Conservation (phyloP, 2,797 vertebrate genomes). For the Choloepus didactylus region DNA sequence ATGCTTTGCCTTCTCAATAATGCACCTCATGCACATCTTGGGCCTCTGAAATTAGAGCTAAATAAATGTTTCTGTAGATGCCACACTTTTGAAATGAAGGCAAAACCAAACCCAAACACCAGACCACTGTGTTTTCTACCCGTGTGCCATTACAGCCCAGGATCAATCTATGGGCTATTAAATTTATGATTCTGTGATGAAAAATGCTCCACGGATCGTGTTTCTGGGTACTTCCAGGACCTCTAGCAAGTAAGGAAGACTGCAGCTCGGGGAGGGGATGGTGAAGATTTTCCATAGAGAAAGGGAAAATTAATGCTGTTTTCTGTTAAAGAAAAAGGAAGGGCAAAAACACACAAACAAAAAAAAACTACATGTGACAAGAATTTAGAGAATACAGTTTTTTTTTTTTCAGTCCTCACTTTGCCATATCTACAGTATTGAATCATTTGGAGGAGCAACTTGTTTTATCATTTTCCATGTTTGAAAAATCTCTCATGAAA, state of each 20-base stretch:
- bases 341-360: neutral
- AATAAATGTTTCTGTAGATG: neutral
- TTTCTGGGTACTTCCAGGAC: neutral
- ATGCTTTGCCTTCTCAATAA: neutral
- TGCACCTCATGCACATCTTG: neutral
- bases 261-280: neutral
- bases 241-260: neutral
- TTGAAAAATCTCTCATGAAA: conserved; percentile 43
- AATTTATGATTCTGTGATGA: neutral
- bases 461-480: neutral
- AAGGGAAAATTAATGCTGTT: neutral
- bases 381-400: neutral
- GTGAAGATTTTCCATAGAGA: neutral
- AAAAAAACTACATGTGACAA: neutral
- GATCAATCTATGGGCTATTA: neutral
- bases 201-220: fast-evolving
- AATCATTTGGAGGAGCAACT: neutral
- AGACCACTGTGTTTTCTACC: neutral
- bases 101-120: neutral
- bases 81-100: neutral
- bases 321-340: no score
- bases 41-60: neutral
- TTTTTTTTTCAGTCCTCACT: neutral
- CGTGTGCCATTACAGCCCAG: fast-evolving
- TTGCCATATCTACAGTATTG: neutral